A percentile compares a stretch with the other conserved stretches of the same genome.
These are phyloP conservation scores for Saturnia japonica DNA, from an alignment of 2,888 invertebrate species.

Conservation along the genomic window DNA sequence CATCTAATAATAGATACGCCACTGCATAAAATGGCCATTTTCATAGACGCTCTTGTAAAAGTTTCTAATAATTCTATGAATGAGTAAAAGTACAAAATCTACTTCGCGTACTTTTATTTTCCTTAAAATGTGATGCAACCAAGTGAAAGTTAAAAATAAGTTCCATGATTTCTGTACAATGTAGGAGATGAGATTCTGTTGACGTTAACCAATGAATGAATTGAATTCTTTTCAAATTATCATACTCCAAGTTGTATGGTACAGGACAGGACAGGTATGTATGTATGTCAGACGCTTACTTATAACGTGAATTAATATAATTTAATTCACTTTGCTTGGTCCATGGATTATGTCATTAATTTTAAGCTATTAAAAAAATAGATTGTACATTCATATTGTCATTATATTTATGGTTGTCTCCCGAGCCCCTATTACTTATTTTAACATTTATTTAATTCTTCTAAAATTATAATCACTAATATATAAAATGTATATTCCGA, in stretches of 20 bases:
- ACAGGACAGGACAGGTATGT: too few species aligned
- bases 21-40: background rate
- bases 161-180: background rate
- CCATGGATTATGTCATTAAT: too few species aligned
- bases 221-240: background rate
- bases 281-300: too few species aligned
- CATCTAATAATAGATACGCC: background rate
- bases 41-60: background rate
- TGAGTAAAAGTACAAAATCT: background rate
- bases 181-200: background rate
- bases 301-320: too few species aligned
- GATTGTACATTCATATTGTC: too few species aligned
- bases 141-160: background rate
- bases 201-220: background rate
- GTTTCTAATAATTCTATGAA: background rate
- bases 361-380: too few species aligned
- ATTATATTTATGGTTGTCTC: too few species aligned
- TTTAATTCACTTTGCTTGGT: too few species aligned
- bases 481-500: too few species aligned
- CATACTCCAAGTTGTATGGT: background rate
- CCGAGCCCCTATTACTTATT: too few species aligned
- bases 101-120: background rate
- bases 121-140: background rate
- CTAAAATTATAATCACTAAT: too few species aligned
- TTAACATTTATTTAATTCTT: too few species aligned